These are phyloP conservation scores for Caradrina clavipalpis DNA, from an alignment of 2,888 invertebrate genomes.

Conservation along the genomic window DNA sequence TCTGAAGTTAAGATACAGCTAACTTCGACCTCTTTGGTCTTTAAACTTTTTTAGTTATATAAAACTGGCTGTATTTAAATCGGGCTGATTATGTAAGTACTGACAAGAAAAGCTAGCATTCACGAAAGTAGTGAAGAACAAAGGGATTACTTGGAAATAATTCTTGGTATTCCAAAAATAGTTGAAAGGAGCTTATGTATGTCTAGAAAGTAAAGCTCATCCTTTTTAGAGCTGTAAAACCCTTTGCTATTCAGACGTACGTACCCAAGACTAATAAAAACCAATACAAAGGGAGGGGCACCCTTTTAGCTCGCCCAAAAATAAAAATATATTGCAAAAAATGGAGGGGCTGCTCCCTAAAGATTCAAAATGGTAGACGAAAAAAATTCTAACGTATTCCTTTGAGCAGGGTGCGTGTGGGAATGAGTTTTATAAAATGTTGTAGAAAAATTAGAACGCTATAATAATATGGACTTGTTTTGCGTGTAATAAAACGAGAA, in stretches of 20 bases:
- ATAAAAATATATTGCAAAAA: conserved; percentile 58
- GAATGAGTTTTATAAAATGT: conserved; percentile 30
- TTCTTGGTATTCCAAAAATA: not conserved
- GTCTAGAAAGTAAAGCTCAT: conserved; percentile 13
- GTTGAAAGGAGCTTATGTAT: not conserved
- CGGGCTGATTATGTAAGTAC: no score
- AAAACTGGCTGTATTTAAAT: not conserved
- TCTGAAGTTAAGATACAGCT: not conserved
- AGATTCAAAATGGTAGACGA: conserved; percentile 51
- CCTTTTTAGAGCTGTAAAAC: conserved; percentile 15
- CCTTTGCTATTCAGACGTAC: conserved; percentile 32
- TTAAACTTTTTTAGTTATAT: not conserved
- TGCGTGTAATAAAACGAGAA: not conserved
- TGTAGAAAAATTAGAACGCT: conserved; percentile 4
- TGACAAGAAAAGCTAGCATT: not conserved
- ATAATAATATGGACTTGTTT: not conserved
- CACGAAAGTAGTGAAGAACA: not conserved
- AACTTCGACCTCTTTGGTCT: not conserved
- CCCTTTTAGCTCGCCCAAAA: conserved; percentile 46
- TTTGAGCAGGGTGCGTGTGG: conserved; percentile 33
- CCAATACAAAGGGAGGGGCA: conserved; percentile 44
- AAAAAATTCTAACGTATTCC: conserved; percentile 41
- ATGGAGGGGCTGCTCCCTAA: conserved; percentile 64
- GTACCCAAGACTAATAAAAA: conserved; percentile 40
- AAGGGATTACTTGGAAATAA: not conserved